phyloP scores from a whole-genome alignment of 2,113 vertebrate genomes.

The Microcebus ravelobensis region DNA sequence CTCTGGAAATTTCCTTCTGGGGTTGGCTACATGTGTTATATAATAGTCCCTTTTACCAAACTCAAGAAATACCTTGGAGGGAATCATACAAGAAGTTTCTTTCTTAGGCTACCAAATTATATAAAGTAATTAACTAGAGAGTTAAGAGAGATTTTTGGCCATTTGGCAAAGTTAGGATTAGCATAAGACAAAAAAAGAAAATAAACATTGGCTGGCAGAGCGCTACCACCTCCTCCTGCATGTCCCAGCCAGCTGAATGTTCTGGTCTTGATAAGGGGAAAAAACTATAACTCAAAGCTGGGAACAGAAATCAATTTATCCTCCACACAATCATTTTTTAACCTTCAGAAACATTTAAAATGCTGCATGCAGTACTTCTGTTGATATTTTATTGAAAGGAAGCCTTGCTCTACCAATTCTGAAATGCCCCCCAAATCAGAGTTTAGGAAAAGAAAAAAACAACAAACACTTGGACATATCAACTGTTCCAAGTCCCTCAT shows the following conservation, averaged over 20 bases:
- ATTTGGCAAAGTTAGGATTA: neutral
- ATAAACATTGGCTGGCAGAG: neutral
- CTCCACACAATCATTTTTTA: neutral
- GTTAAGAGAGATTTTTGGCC: neutral
- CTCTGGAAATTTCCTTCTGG: neutral
- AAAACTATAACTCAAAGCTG: neutral
- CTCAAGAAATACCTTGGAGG: neutral
- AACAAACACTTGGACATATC: neutral
- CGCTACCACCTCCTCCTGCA: rapidly evolving
- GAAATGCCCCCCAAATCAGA: neutral
- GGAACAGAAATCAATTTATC: neutral
- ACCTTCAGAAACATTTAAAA: neutral
- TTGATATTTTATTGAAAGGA: neutral
- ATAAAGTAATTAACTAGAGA: neutral
- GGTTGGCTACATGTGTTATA: neutral
- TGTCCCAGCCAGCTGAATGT: neutral
- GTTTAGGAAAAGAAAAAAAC: neutral
- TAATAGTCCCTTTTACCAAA: neutral
- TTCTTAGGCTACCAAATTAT: neutral
- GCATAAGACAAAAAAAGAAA: neutral
- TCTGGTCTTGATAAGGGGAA: neutral
- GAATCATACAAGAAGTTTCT: neutral
- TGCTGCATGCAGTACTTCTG: neutral
- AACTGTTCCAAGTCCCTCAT: neutral
- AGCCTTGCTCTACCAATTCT: neutral